These are phyloP conservation scores for Odiellus spinosus DNA, from an alignment of 2,888 invertebrate species.

Conservation along the genomic window DNA sequence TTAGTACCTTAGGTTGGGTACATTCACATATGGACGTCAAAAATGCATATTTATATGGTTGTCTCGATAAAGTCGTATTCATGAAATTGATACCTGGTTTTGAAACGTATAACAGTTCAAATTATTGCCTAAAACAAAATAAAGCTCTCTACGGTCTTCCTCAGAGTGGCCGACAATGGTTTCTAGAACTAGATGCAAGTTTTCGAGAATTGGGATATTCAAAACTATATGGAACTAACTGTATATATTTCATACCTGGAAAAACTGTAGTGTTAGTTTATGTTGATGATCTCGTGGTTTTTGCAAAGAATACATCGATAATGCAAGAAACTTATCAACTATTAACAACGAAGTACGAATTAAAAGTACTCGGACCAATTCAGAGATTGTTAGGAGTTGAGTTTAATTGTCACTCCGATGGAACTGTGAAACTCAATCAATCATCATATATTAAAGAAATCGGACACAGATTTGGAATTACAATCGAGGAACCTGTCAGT, in stretches of 20 bases:
- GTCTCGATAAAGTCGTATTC: not conserved
- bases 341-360: not conserved
- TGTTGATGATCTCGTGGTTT: not conserved
- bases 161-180: not conserved
- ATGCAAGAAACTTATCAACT: not conserved
- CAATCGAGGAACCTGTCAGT: too few species aligned
- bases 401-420: not conserved
- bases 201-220: too few species aligned
- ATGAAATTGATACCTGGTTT: slow-evolving; percentile 3
- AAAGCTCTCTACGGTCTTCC: slow-evolving; percentile 2
- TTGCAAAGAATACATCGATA: not conserved
- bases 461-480: too few species aligned
- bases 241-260: too few species aligned
- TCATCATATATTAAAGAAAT: too few species aligned
- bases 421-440: too few species aligned
- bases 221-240: too few species aligned
- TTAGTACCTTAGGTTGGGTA: not conserved
- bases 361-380: not conserved
- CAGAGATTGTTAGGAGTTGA: slow-evolving; percentile 1
- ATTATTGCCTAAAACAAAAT: not conserved
- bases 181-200: slow-evolving; percentile 1
- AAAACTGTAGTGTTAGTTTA: not conserved
- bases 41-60: slow-evolving; percentile 5
- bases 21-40: slow-evolving; percentile 4
- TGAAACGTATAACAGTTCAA: not conserved